Conservation (phyloP, 2,113 vertebrate genomes). For the Peucedramus taeniatus region DNA sequence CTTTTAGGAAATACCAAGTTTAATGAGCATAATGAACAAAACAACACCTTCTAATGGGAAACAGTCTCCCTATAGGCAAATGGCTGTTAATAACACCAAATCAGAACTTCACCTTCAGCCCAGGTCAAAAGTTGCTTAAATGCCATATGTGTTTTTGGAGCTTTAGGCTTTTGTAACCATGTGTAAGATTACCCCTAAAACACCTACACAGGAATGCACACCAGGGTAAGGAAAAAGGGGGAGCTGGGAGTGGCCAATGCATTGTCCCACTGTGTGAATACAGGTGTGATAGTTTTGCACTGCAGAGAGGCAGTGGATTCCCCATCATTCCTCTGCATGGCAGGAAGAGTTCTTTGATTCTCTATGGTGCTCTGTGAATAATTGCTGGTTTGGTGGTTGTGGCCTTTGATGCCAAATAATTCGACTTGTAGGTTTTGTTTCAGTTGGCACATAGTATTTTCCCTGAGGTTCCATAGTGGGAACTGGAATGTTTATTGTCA, state of each 20-base stretch:
- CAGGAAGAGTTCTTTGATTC: neutral
- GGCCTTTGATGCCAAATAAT: neutral
- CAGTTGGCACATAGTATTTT: neutral
- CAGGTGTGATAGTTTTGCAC: neutral
- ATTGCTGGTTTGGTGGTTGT: neutral
- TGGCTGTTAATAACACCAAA: neutral
- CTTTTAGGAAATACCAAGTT: neutral
- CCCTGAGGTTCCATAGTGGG: neutral
- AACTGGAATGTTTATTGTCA: neutral
- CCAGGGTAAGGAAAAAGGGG: neutral
- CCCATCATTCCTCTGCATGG: neutral
- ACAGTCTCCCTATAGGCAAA: neutral
- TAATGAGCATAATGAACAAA: neutral
- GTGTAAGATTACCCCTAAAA: neutral
- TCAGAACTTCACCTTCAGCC: neutral
- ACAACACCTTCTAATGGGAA: neutral
- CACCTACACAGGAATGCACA: fast-evolving
- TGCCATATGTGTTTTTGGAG: neutral
- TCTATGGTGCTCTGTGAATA: neutral
- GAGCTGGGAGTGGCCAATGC: neutral
- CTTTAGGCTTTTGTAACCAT: neutral
- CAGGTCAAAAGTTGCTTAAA: neutral
- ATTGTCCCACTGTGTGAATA: fast-evolving
- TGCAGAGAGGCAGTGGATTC: neutral
- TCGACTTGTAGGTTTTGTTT: neutral